Evolutionary conservation across 2,797 vertebrate genomes (phyloP).

Genomic region (Chaunax sp.): DNA sequence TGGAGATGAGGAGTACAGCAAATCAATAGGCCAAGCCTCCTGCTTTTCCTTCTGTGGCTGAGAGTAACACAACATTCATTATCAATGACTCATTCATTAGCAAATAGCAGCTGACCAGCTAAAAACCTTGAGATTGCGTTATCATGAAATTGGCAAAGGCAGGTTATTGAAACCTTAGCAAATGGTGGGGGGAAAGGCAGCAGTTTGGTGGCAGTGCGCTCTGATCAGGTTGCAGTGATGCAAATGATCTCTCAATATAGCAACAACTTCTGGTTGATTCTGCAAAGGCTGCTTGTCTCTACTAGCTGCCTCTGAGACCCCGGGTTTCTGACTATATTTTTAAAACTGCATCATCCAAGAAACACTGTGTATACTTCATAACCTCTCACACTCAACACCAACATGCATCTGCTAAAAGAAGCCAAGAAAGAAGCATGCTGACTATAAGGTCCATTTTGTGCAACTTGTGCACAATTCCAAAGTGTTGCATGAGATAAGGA

Average conservation of each 20-base stretch:
- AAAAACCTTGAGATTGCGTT: slow-evolving; percentile 41
- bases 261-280: slow-evolving; percentile 51
- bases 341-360: slow-evolving; percentile 29
- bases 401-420: slow-evolving; percentile 36
- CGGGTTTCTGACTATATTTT: slow-evolving; percentile 35
- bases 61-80: slow-evolving; percentile 60
- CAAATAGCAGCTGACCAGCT: slow-evolving; percentile 49
- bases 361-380: slow-evolving; percentile 19
- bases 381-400: slow-evolving; percentile 33
- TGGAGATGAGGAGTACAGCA: slow-evolving; percentile 55
- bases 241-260: slow-evolving; percentile 43
- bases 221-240: slow-evolving; percentile 53
- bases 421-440: slow-evolving; percentile 16
- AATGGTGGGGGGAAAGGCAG: slow-evolving; percentile 57
- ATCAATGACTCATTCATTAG: slow-evolving; percentile 66
- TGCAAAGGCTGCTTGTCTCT: slow-evolving; percentile 53
- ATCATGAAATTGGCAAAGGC: slow-evolving; percentile 68
- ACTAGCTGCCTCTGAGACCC: slow-evolving; percentile 27
- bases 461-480: slow-evolving; percentile 37
- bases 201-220: slow-evolving; percentile 56
- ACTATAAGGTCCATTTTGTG: slow-evolving; percentile 30
- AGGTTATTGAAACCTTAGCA: slow-evolving; percentile 60
- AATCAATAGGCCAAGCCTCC: slow-evolving; percentile 54
- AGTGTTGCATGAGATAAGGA: slow-evolving; percentile 32
- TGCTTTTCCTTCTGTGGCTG: slow-evolving; percentile 44